These are phyloP conservation scores for Cercocebus atys DNA, from an alignment of 2,113 vertebrate genomes.

Conservation along the genomic window DNA sequence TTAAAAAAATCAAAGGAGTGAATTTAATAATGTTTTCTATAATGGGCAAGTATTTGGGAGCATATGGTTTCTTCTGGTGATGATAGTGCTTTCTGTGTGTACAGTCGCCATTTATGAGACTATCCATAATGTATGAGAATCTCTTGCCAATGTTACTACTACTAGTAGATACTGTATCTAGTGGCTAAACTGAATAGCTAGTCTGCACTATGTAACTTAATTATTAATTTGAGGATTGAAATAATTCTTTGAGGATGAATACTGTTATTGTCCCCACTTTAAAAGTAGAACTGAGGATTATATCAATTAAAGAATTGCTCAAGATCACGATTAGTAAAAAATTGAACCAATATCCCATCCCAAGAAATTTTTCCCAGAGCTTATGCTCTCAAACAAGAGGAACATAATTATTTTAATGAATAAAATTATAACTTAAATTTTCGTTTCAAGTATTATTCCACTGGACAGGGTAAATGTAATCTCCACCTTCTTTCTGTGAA, in stretches of 20 bases:
- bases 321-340: neutral
- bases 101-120: neutral
- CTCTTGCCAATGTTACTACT: neutral
- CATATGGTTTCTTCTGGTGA: neutral
- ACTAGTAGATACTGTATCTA: neutral
- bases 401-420: neutral
- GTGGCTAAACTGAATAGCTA: too few relatives aligned
- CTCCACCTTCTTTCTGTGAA: neutral
- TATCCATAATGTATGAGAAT: neutral
- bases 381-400: neutral
- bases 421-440: neutral
- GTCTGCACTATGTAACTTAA: neutral
- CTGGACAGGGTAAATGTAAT: neutral
- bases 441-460: neutral
- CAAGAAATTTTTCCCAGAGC: neutral
- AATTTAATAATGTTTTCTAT: neutral
- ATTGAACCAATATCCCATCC: neutral
- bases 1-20: neutral
- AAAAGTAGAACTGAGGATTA: neutral
- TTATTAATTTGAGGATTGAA: neutral
- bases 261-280: neutral
- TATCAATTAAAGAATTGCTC: neutral
- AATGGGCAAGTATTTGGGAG: neutral
- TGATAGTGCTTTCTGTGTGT: neutral
- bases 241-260: neutral